phyloP scores from a whole-genome alignment of 2,113 vertebrate genomes.

The Tychaedon coryphoeus region DNA sequence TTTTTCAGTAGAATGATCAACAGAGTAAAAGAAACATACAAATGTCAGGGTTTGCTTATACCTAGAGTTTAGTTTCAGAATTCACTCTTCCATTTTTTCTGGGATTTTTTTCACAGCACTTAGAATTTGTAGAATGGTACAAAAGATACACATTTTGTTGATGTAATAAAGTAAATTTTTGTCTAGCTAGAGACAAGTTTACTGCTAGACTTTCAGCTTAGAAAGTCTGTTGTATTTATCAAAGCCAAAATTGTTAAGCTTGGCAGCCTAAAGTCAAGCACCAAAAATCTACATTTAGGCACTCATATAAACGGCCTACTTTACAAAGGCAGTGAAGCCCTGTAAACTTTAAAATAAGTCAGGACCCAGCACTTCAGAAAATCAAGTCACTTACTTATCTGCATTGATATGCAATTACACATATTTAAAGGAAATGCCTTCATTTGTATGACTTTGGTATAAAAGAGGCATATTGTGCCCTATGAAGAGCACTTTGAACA shows the following conservation, averaged over 20 bases:
- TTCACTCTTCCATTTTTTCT: not conserved
- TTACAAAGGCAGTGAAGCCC: not conserved
- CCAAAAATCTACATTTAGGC: conserved; percentile 6
- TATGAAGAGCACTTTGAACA: not conserved
- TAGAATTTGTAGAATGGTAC: not conserved
- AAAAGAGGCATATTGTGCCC: not conserved
- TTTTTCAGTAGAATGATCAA: not conserved
- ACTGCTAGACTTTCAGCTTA: not conserved
- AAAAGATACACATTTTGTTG: not conserved
- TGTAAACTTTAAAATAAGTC: not conserved
- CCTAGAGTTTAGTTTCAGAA: not conserved
- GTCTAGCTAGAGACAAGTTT: not conserved
- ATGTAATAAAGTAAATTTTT: not conserved
- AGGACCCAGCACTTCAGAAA: not conserved
- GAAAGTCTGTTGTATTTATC: conserved; percentile 9
- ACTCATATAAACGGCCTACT: not conserved
- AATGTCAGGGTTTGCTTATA: not conserved
- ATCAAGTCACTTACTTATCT: not conserved
- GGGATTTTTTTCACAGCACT: not conserved
- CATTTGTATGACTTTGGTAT: not conserved
- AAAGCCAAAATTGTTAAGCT: not conserved
- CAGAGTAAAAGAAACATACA: not conserved
- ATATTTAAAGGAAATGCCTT: not conserved
- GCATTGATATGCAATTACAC: not conserved
- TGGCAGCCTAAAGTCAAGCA: not conserved